Base-by-base conservation (phyloP, 2,113 vertebrate species). In the Garra rufa region DNA sequence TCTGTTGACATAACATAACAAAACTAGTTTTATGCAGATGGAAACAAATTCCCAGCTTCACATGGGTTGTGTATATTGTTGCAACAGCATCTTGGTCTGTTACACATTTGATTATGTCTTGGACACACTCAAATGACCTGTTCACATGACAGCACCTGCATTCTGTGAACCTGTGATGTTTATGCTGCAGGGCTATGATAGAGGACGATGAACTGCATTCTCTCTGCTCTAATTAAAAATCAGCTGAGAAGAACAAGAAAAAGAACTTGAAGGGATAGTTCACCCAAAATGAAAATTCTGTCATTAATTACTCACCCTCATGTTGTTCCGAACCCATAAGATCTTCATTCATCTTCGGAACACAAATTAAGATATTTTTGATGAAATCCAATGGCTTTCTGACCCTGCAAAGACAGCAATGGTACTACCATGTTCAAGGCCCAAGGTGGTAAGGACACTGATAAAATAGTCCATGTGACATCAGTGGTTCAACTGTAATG, bases 61-160 rank as follows among this genome's bases (percentile, higher is more conserved):
- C 19, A 8, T 43, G 13, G 1, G 15, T 28, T 43, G 61, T 77
- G 34, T 30, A 34, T 59, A 28, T 61, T 28, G n/a, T 48, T 26
- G 0, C 46, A 13, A 67, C 77, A 34, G 2, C 4, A 50, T 38
- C n/a, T 67, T 94, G 94, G 55, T 95, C 93, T 87, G 94, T 91
- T 87, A 94, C 91, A 61, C 89, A 91, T 0, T 92, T 93, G 91
- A 97, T 95, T 86, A 93, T 91, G 75, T 93, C 94, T 87, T 94
- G 95, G 88, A 93, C 96, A 90, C 94, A 95, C 87, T 94, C 92
- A 88, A 93, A 93, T 8, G 93, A 95, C 0, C 93, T 92, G 81
- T 96, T 94, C 61, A 93, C 86, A 77, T 93, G 93, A 30, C 95
- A 88, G 69, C 41, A 73, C 93, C 88, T 44, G 93, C 70, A 93